Conservation (phyloP, 2,888 invertebrate species). For the Apotomis turbidana region DNA sequence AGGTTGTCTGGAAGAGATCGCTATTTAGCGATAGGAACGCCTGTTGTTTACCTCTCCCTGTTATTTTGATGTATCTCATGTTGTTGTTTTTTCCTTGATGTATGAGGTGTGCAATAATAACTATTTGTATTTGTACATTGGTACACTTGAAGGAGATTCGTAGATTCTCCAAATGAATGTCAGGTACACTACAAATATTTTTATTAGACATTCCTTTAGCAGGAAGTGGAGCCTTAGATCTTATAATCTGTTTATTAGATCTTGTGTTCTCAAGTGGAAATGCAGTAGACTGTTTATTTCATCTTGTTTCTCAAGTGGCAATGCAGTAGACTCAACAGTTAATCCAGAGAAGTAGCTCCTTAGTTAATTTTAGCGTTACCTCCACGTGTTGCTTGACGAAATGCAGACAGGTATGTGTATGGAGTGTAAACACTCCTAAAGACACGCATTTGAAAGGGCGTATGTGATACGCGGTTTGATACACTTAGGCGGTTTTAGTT, state of each 20-base stretch:
- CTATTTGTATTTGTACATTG: too few relatives aligned
- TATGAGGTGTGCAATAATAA: too few relatives aligned
- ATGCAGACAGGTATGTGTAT: constrained; percentile 28
- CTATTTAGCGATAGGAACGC: too few relatives aligned
- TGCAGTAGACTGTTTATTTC: neutral
- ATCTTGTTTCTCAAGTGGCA: constrained; percentile 14
- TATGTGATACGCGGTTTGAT: neutral
- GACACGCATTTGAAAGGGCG: neutral
- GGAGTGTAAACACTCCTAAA: constrained; percentile 17
- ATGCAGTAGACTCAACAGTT: constrained; percentile 10
- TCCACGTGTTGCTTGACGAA: constrained; percentile 33
- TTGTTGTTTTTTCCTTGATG: too few relatives aligned
- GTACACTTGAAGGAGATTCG: too few relatives aligned
- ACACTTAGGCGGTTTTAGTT: neutral
- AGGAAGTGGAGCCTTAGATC: too few relatives aligned
- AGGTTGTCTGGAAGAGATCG: too few relatives aligned
- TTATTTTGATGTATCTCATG: too few relatives aligned
- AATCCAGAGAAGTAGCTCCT: constrained; percentile 17
- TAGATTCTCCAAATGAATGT: too few relatives aligned
- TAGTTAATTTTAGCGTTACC: constrained; percentile 32
- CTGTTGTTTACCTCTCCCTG: too few relatives aligned
- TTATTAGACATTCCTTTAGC: too few relatives aligned
- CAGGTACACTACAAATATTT: too few relatives aligned
- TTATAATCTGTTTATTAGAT: neutral
- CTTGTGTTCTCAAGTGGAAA: constrained; percentile 12